These are phyloP conservation scores for Mixornis gularis DNA, from an alignment of 2,113 vertebrate genomes.

Conservation along the genomic window DNA sequence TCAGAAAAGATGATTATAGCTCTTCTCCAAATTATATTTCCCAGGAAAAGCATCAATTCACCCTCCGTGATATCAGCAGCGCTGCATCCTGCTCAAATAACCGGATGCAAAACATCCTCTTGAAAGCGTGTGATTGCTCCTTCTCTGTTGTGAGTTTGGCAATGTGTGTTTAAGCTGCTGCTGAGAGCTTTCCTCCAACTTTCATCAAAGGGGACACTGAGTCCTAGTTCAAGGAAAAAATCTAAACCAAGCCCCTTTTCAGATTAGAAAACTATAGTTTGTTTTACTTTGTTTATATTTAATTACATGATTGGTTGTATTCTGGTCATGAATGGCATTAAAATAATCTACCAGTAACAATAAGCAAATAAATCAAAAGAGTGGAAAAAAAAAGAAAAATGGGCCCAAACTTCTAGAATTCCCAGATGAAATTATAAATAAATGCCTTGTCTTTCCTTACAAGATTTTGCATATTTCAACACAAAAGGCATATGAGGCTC, in stretches of 20 bases:
- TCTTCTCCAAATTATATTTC: neutral
- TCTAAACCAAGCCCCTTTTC: conserved; percentile 25
- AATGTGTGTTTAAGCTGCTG: conserved; percentile 17
- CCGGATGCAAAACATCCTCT: conserved; percentile 18
- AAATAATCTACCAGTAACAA: neutral
- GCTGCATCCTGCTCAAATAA: neutral
- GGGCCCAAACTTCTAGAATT: neutral
- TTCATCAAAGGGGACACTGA: conserved; percentile 55
- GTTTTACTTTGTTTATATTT: conserved; percentile 7
- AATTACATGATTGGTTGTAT: neutral
- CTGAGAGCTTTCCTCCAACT: conserved; percentile 63
- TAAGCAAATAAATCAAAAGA: neutral
- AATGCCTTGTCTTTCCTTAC: neutral
- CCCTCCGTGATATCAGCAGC: neutral
- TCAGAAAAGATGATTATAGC: neutral
- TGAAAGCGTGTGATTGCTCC: neutral
- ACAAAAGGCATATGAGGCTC: neutral
- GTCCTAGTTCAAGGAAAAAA: conserved; percentile 57
- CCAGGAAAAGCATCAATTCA: neutral
- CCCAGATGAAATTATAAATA: neutral
- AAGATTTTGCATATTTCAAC: neutral
- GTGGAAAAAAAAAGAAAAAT: neutral
- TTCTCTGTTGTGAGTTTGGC: neutral
- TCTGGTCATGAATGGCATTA: conserved; percentile 1
- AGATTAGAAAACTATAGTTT: neutral